Conservation (phyloP, 2,888 invertebrate genomes). For the Liodrosophila aerea region DNA sequence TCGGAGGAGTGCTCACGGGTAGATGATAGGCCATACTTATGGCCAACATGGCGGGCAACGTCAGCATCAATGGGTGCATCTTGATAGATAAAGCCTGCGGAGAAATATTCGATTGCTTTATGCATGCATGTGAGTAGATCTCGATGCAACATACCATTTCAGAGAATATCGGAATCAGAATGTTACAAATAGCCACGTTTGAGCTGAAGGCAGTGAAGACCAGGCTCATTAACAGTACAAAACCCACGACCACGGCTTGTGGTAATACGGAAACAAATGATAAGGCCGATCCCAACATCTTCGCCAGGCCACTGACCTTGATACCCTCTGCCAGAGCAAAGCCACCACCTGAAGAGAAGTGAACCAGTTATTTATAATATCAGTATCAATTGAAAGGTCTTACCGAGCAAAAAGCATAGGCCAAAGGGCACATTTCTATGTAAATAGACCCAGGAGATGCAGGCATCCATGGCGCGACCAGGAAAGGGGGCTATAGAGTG, state of each 20-base stretch:
- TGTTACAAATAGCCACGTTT: conserved; percentile 93
- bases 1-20: conserved; percentile 96
- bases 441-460: conserved; percentile 91
- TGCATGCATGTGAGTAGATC: no score
- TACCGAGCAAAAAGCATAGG: conserved; percentile 90
- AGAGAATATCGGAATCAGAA: conserved; percentile 90
- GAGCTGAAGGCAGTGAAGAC: conserved; percentile 89
- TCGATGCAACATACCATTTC: conserved; percentile 86
- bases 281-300: conserved; percentile 88
- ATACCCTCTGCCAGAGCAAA: conserved; percentile 94
- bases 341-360: conserved; percentile 94
- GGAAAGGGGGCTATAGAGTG: conserved; percentile 52
- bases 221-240: conserved; percentile 87
- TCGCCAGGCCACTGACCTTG: conserved; percentile 89
- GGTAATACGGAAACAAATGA: conserved; percentile 85
- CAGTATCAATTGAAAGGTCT: conserved; percentile 39
- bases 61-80: conserved; percentile 92
- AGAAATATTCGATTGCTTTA: no score
- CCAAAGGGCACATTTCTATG: conserved; percentile 94
- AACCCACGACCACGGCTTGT: conserved; percentile 84
- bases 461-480: conserved; percentile 83
- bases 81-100: conserved; percentile 86
- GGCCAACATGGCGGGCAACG: conserved; percentile 92
- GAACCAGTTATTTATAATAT: no score
- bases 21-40: conserved; percentile 95